Evolutionary conservation across 1,140 invertebrate species (phyloP).

Genomic region (Theocolax elegans): DNA sequence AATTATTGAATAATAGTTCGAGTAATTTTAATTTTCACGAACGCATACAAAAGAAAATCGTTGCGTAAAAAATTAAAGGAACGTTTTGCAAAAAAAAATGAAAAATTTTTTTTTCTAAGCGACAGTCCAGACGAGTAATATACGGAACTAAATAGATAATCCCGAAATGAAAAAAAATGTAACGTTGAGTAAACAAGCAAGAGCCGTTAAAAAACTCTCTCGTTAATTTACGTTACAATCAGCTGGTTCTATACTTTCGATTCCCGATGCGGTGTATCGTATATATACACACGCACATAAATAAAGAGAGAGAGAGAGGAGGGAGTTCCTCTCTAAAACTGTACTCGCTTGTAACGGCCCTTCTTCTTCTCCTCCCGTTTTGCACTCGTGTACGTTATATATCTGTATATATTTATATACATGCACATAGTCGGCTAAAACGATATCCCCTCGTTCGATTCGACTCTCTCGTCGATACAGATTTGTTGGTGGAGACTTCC

Average conservation of each 20-base stretch:
- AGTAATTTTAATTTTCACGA: too few species aligned
- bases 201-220: too few species aligned
- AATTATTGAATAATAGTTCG: too few species aligned
- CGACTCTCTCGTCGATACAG: neutral
- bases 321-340: constrained; percentile 3
- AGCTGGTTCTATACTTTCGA: constrained; percentile 8
- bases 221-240: constrained; percentile 14
- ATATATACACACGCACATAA: neutral
- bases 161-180: too few species aligned
- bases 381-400: neutral
- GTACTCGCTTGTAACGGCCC: neutral
- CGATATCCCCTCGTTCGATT: constrained; percentile 14
- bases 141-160: too few species aligned
- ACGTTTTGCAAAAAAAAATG: too few species aligned
- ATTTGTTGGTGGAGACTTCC: too few species aligned
- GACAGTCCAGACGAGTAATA: too few species aligned
- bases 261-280: neutral
- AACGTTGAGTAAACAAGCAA: too few species aligned
- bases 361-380: neutral
- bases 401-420: neutral
- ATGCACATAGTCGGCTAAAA: neutral
- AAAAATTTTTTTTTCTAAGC: too few species aligned
- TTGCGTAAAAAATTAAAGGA: too few species aligned
- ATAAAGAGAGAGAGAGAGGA: neutral
- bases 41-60: too few species aligned